A percentile compares a stretch with the other conserved stretches of the same genome.
These are phyloP conservation scores for Eupithecia subfuscata DNA, from an alignment of 2,888 invertebrate species.

Conservation along the genomic window DNA sequence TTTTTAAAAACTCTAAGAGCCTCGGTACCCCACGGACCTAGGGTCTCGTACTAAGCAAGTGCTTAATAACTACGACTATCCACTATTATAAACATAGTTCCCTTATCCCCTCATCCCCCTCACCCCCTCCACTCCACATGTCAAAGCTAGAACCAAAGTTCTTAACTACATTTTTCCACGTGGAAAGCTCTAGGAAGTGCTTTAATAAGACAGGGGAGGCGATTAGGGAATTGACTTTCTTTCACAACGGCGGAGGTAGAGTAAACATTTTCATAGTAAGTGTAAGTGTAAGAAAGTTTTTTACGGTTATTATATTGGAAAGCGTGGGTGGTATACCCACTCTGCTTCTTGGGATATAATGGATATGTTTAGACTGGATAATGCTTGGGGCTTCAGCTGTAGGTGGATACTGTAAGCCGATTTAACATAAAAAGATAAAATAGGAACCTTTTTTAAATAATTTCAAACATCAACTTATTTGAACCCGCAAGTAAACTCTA, in stretches of 20 bases:
- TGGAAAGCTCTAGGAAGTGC: neutral
- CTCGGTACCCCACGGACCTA: no score
- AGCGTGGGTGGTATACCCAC: neutral
- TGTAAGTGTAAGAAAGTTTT: neutral
- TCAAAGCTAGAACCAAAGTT: neutral
- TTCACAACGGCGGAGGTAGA: neutral
- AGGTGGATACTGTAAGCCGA: neutral
- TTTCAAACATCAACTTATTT: neutral
- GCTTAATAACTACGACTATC: no score
- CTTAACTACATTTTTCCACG: neutral
- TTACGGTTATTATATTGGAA: conserved; percentile 2
- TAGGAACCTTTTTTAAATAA: neutral
- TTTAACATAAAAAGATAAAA: neutral
- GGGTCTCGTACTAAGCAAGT: no score
- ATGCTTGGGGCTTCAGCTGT: neutral
- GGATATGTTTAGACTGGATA: neutral
- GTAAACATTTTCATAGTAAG: conserved; percentile 5
- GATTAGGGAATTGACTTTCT: neutral
- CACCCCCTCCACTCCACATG: no score
- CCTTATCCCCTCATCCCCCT: no score
- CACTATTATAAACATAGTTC: no score
- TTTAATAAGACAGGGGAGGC: neutral
- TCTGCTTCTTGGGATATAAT: neutral
- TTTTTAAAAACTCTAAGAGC: no score
- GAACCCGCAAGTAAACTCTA: neutral